Evolutionary conservation across 1,140 invertebrate species (phyloP).

Genomic region (Zelostemma sp.): DNA sequence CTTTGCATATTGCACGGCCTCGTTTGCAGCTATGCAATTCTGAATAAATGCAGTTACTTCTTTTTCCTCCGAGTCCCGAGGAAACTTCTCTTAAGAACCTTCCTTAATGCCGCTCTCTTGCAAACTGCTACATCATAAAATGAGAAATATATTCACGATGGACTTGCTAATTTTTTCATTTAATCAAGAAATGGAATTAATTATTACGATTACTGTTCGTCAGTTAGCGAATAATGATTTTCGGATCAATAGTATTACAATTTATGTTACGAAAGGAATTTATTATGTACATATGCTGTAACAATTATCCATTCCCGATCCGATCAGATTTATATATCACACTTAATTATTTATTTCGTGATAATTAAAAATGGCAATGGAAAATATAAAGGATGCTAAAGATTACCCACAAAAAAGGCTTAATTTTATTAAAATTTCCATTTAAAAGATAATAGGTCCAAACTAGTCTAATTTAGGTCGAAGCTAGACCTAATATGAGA

Average conservation of each 20-base stretch:
- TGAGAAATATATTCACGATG: conserved; percentile 3
- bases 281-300: conserved; percentile 8
- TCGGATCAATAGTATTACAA: conserved; percentile 22
- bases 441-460: too few species aligned
- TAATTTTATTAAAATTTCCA: too few species aligned
- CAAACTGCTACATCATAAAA: conserved; percentile 9
- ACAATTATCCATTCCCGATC: conserved; percentile 13
- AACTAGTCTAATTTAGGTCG: too few species aligned
- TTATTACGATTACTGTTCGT: too few species aligned
- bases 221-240: conserved; percentile 13
- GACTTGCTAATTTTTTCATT: conserved; percentile 17
- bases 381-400: too few species aligned
- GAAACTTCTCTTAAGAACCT: conserved; percentile 16
- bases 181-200: conserved; percentile 8
- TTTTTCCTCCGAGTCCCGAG: conserved; percentile 12
- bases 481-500: too few species aligned
- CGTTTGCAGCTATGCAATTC: conserved; percentile 28
- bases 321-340: too few species aligned
- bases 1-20: conserved; percentile 28
- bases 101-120: conserved; percentile 14
- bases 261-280: conserved; percentile 14
- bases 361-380: too few species aligned
- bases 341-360: too few species aligned
- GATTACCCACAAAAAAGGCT: too few species aligned
- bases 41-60: conserved; percentile 21